Conservation (phyloP, 2,888 invertebrate genomes). For the Blastobasis lacticolella region DNA sequence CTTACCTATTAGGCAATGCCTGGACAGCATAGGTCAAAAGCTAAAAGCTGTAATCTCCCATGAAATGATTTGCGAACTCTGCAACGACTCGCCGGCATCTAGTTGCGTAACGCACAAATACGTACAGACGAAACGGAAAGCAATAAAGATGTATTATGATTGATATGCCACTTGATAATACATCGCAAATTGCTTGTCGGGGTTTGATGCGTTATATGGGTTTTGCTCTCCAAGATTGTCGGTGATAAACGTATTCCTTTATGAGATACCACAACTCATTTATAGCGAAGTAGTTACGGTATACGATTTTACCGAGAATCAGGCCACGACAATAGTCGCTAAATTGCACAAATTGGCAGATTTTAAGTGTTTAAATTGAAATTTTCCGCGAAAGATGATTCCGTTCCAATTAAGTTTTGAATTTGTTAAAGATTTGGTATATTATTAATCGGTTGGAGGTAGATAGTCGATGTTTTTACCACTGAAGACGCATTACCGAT, state of each 20-base stretch:
- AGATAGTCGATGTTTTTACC: no score
- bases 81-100: neutral
- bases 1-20: constrained; percentile 27
- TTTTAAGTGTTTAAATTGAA: no score
- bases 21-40: constrained; percentile 34
- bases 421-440: no score
- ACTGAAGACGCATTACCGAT: no score
- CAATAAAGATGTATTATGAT: constrained; percentile 6
- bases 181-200: constrained; percentile 15
- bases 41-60: constrained; percentile 19
- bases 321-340: no score
- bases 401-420: no score
- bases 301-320: no score
- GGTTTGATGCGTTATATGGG: neutral
- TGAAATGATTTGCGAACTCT: constrained; percentile 18
- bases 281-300: no score
- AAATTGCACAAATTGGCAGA: no score
- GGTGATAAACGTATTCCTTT: neutral
- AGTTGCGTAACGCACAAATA: constrained; percentile 6
- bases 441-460: no score
- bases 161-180: constrained; percentile 1
- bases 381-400: no score
- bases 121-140: constrained; percentile 1
- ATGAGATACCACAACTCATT: neutral
- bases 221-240: neutral